Conservation (phyloP, 2,888 invertebrate species). For the Lasioglossum morio region DNA sequence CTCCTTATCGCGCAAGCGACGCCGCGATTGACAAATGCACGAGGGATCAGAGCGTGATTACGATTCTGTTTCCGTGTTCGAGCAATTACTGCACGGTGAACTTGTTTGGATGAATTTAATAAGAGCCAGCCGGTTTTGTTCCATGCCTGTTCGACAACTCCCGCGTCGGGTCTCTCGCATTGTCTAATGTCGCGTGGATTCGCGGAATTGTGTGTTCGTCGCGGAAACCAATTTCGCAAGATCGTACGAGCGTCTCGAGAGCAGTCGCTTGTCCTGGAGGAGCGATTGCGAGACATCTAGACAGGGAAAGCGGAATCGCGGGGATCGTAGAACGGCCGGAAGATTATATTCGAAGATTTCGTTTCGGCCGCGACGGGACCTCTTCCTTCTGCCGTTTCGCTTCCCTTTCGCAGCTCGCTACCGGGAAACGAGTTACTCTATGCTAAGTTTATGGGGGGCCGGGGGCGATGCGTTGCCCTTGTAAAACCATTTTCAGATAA, state of each 20-base stretch:
- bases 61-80: conserved; percentile 38
- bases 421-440: conserved; percentile 68
- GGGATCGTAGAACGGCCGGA: conserved; percentile 43
- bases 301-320: conserved; percentile 33
- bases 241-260: conserved; percentile 63
- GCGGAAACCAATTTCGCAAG: conserved; percentile 67
- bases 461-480: conserved; percentile 83
- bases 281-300: conserved; percentile 68
- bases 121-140: background rate
- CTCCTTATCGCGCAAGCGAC: conserved; percentile 41
- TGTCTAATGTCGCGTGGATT: background rate
- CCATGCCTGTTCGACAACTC: no score
- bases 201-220: conserved; percentile 29
- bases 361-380: conserved; percentile 54
- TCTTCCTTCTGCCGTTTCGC: conserved; percentile 52
- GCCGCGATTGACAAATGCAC: conserved; percentile 40
- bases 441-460: conserved; percentile 82
- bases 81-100: background rate
- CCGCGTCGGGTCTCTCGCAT: no score
- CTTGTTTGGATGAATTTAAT: background rate
- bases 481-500: conserved; percentile 84
- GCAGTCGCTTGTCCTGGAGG: conserved; percentile 79
- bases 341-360: conserved; percentile 78
- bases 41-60: conserved; percentile 27
- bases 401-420: conserved; percentile 58